A percentile compares a stretch with the other conserved stretches of the same genome.
These are phyloP conservation scores for Polypedilum pembai DNA, from an alignment of 1,140 invertebrate genomes.

Conservation along the genomic window DNA sequence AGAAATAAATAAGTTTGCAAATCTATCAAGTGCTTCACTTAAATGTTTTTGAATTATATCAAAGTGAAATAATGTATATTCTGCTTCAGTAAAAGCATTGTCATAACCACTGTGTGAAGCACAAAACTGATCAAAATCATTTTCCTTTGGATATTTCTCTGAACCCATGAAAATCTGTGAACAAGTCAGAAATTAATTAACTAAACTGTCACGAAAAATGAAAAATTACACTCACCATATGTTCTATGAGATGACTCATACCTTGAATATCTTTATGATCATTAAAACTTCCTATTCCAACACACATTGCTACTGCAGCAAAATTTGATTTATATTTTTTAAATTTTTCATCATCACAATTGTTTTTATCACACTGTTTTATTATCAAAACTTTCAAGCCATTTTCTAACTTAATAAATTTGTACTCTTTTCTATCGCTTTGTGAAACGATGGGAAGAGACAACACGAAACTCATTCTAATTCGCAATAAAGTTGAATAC, in stretches of 20 bases:
- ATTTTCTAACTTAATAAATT: constrained; percentile 21
- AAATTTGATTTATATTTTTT: not conserved
- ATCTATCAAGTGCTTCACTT: constrained; percentile 58
- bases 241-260: constrained; percentile 84
- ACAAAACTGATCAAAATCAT: constrained; percentile 70
- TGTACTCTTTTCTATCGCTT: constrained; percentile 27
- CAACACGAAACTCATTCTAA: not conserved
- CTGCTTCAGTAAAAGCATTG: constrained; percentile 72
- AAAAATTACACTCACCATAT: constrained; percentile 54
- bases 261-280: constrained; percentile 65
- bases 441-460: not conserved
- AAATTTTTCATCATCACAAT: not conserved
- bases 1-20: constrained; percentile 80
- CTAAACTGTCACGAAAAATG: not conserved
- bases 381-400: constrained; percentile 24
- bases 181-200: not conserved
- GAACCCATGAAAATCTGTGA: constrained; percentile 70
- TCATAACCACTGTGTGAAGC: constrained; percentile 58
- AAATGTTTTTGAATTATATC: constrained; percentile 62
- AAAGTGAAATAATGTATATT: constrained; percentile 75
- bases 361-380: not conserved
- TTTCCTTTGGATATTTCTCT: constrained; percentile 71
- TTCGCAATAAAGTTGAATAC: constrained; percentile 5
- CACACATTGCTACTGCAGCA: not conserved
- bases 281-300: constrained; percentile 37